Evolutionary conservation across 2,888 invertebrate species (phyloP).

Genomic region (Temnothorax rugatulus): DNA sequence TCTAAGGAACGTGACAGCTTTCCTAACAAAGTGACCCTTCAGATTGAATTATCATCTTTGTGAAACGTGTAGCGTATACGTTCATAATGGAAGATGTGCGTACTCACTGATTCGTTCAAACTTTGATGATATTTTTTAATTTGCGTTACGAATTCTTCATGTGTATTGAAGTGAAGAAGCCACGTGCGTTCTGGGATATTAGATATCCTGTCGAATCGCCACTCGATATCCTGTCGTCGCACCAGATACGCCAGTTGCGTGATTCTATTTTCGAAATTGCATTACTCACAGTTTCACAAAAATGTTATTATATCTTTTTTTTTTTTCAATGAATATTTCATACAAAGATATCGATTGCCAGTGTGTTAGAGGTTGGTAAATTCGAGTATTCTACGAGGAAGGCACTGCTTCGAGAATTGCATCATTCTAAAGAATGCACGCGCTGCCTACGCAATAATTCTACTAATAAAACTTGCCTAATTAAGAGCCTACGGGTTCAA

Average conservation of each 20-base stretch:
- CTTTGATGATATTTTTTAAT: constrained; percentile 5
- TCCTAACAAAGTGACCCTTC: constrained; percentile 12
- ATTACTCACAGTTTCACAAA: background rate
- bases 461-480: constrained; percentile 71
- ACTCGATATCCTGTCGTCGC: constrained; percentile 68
- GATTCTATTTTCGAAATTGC: constrained; percentile 62
- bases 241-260: constrained; percentile 46
- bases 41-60: constrained; percentile 34
- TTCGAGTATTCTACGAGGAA: constrained; percentile 19
- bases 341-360: background rate
- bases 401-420: constrained; percentile 51
- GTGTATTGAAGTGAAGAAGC: constrained; percentile 14
- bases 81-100: background rate
- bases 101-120: background rate
- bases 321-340: background rate
- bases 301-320: background rate
- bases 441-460: constrained; percentile 67
- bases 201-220: constrained; percentile 64
- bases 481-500: constrained; percentile 70
- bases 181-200: constrained; percentile 65
- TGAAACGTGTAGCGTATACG: constrained; percentile 20
- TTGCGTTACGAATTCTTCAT: constrained; percentile 12
- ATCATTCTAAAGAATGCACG: constrained; percentile 52
- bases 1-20: constrained; percentile 21
- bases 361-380: background rate